Evolutionary conservation across 2,888 invertebrate species (phyloP).

Genomic region (Phragmatobia fuliginosa): DNA sequence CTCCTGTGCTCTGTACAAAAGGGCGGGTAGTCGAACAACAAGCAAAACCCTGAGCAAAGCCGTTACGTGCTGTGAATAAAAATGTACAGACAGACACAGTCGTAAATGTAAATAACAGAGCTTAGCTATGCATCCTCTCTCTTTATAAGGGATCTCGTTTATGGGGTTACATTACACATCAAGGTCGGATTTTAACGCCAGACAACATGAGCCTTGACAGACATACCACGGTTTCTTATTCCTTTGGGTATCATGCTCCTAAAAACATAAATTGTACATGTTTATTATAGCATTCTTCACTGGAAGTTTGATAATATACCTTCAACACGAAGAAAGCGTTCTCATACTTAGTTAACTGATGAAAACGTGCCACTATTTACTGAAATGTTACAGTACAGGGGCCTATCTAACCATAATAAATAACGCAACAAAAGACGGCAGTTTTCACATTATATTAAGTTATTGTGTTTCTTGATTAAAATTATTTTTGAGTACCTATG

Average conservation of each 20-base stretch:
- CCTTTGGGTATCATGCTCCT: neutral
- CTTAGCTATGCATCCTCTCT: conserved; percentile 35
- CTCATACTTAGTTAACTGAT: neutral
- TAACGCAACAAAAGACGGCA: neutral
- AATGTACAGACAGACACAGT: conserved; percentile 22
- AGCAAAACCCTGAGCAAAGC: conserved; percentile 26
- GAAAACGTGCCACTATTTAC: neutral
- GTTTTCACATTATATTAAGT: neutral
- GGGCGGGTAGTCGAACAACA: conserved; percentile 23
- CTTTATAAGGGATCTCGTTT: conserved; percentile 17
- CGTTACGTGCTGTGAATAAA: conserved; percentile 43
- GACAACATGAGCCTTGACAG: neutral
- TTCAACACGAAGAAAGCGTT: neutral
- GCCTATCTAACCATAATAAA: neutral
- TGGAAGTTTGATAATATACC: neutral
- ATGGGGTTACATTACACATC: conserved; percentile 6
- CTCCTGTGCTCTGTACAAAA: conserved; percentile 12
- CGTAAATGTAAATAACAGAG: conserved; percentile 40
- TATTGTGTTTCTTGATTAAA: neutral
- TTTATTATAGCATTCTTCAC: no score
- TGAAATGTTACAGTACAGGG: neutral
- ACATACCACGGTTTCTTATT: neutral
- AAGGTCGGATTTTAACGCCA: conserved; percentile 1
- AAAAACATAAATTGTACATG: neutral
- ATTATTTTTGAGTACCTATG: no score